These are phyloP conservation scores for Campoletis sonorensis DNA, from an alignment of 1,140 invertebrate species.

Conservation along the genomic window DNA sequence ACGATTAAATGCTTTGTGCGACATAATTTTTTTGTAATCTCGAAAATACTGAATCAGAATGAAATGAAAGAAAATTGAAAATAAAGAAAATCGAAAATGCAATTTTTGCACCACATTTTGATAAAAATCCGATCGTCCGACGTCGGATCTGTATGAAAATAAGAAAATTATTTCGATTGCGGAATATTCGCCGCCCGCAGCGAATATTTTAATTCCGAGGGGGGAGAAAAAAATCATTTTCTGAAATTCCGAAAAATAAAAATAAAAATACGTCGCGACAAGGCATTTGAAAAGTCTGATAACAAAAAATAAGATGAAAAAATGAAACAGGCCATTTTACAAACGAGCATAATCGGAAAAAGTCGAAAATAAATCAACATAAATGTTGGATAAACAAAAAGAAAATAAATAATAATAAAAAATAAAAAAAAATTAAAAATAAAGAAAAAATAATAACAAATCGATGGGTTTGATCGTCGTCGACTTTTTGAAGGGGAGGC, in stretches of 20 bases:
- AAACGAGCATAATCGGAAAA: conserved; percentile 56
- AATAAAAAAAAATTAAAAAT: conserved; percentile 61
- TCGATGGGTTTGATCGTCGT: conserved; percentile 1
- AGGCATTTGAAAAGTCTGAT: conserved; percentile 52
- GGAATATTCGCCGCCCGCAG: conserved; percentile 48
- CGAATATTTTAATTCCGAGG: not conserved
- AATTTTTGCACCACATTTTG: no score
- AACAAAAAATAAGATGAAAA: conserved; percentile 69
- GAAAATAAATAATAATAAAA: conserved; percentile 49
- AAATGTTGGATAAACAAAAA: conserved; percentile 57
- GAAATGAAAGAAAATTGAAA: not conserved
- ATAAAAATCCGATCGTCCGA: conserved; percentile 14
- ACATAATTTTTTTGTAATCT: not conserved
- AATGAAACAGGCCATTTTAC: conserved; percentile 68
- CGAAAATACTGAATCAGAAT: not conserved
- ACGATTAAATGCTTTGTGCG: not conserved
- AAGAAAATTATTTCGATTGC: conserved; percentile 22
- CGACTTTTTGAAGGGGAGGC: conserved; percentile 58
- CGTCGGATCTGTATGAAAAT: not conserved
- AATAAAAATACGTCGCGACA: conserved; percentile 30
- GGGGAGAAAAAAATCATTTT: conserved; percentile 1
- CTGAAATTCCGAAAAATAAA: conserved; percentile 43
- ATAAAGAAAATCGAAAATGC: no score
- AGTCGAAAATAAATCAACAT: conserved; percentile 64
- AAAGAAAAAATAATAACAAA: conserved; percentile 54